Base-by-base conservation (phyloP, 2,113 vertebrate genomes). In the Marmota monax region DNA sequence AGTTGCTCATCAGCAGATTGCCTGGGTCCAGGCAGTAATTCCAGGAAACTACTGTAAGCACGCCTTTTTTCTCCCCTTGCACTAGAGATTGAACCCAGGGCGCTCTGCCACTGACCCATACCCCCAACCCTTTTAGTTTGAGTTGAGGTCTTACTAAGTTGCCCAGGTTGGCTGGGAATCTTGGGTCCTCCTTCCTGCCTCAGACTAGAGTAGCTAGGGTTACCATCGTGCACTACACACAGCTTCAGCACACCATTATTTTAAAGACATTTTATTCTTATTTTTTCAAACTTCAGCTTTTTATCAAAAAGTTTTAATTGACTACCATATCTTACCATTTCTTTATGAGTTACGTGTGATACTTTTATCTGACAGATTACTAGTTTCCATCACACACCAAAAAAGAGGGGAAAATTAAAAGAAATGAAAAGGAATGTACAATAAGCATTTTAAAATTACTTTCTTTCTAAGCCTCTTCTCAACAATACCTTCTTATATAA, bases 341-440 rank as follows among this genome's bases (percentile, higher is more conserved):
- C 4, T n/a, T 84, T 51, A 70, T 29, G 39, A 80, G 3, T 56
- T 78, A 20, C 27, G 2, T 87, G 25, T 18, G 14, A n/a, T 73
- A 84, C 76, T 82, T 93, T 61, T 92, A 76, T n/a, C 74, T 93
- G 79, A 79, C 2, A 94, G 91, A 96, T 85, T 56, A 85, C 25
- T 88, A 58, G 63, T 69, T 89, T 67, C 56, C 5, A 48, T 82
- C 56, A 86, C 2, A 86, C 76, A 32, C 14, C 48, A 83, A 37
- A 51, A 20, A 16, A 2, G 39, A 12, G 18, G 32, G 79, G 23
- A 79, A 93, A 89, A 10, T 12, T 58, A 84, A 79, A 90, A 61
- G 45, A 96, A 88, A 91, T 63, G 13, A 72, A 92, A 90, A 95
- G 7, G 2, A 83, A 85, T 25, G 67, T n/a, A 72, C 7, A 1